phyloP scores from a whole-genome alignment of 2,113 vertebrate genomes.

The Thymallus thymallus region DNA sequence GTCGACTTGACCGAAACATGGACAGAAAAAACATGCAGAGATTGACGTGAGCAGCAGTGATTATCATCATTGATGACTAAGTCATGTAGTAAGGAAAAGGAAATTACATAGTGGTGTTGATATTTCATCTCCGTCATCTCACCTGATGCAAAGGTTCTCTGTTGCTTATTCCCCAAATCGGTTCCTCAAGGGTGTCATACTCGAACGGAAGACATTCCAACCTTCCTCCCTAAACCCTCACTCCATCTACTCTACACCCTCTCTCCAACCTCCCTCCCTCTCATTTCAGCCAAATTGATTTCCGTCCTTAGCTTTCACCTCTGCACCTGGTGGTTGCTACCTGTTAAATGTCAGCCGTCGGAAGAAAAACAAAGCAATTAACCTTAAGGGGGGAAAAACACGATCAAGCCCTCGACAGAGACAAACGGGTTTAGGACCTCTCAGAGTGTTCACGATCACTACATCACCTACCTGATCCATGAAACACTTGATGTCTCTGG shows the following conservation, averaged over 20 bases:
- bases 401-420: constrained; percentile 8
- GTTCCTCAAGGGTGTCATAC: constrained; percentile 54
- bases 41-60: too few species aligned
- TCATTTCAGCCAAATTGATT: constrained; percentile 23
- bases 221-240: neutral
- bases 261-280: too few species aligned
- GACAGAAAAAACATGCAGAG: too few species aligned
- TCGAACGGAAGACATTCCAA: neutral
- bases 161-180: constrained; percentile 23
- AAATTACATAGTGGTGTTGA: neutral
- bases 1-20: too few species aligned
- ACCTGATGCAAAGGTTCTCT: constrained; percentile 1
- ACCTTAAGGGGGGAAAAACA: constrained; percentile 27
- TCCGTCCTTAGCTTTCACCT: constrained; percentile 14
- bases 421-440: constrained; percentile 17
- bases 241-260: neutral
- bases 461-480: constrained; percentile 13
- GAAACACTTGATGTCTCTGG: neutral
- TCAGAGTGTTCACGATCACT: constrained; percentile 20
- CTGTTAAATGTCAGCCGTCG: constrained; percentile 41
- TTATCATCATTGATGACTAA: too few species aligned
- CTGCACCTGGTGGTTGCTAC: constrained; percentile 10
- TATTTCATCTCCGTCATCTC: too few species aligned
- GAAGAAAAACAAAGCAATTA: constrained; percentile 38
- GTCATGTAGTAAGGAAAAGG: too few species aligned